A percentile compares a stretch with the other conserved stretches of the same genome.
Evolutionary conservation across 2,113 vertebrate species (phyloP).

Genomic region (Cacatua alba): DNA sequence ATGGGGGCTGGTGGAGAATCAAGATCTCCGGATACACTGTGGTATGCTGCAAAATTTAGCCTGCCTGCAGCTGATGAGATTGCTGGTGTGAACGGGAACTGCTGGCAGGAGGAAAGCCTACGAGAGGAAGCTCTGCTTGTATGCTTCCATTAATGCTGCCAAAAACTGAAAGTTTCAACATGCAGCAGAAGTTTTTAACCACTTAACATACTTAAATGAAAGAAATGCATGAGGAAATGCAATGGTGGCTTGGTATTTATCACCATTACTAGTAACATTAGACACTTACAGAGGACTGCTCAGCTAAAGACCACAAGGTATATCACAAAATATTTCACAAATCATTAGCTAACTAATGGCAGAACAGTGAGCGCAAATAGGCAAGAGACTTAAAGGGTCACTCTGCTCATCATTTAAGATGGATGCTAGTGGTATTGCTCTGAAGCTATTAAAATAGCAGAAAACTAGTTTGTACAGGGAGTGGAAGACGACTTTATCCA

Average conservation of each 20-base stretch:
- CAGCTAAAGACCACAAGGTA: conserved; percentile 15
- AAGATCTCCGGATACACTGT: background rate
- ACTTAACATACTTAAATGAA: background rate
- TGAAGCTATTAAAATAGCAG: background rate
- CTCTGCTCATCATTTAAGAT: conserved; percentile 16
- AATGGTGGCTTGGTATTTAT: background rate
- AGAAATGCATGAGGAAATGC: background rate
- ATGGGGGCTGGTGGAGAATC: accelerated
- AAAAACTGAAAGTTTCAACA: background rate
- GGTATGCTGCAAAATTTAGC: conserved; percentile 51
- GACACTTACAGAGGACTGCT: background rate
- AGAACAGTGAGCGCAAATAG: background rate
- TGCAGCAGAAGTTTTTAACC: background rate
- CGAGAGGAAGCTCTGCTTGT: background rate
- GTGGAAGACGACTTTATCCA: background rate
- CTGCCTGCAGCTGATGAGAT: conserved; percentile 20
- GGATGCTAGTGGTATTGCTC: background rate
- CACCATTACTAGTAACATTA: background rate
- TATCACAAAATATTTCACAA: conserved; percentile 53
- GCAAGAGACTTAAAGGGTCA: background rate
- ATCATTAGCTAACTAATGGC: conserved; percentile 49
- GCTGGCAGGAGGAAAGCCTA: conserved; percentile 25
- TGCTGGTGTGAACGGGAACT: conserved; percentile 34
- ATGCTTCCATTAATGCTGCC: background rate
- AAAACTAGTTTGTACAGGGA: background rate